Evolutionary conservation across 2,888 invertebrate genomes (phyloP).

Genomic region (Lithophane leautieri): DNA sequence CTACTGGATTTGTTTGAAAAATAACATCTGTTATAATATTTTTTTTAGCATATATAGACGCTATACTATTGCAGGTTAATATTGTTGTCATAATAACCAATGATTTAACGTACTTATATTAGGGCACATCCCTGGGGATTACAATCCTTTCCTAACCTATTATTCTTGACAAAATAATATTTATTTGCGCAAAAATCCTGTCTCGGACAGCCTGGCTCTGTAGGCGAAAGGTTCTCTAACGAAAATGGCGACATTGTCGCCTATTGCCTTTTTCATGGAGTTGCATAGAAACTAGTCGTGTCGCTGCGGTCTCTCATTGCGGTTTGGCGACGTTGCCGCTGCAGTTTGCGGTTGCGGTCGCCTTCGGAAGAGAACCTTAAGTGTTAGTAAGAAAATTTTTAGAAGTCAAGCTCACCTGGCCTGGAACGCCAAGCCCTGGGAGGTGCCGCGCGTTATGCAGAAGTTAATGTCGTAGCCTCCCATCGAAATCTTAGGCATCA

Average conservation of each 20-base stretch:
- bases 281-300: background rate
- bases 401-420: constrained; percentile 87
- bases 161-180: background rate
- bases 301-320: too few species aligned
- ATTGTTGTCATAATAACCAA: background rate
- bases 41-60: too few species aligned
- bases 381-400: background rate
- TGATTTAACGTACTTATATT: background rate
- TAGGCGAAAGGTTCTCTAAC: background rate
- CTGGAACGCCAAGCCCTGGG: constrained; percentile 91
- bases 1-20: background rate
- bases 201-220: background rate
- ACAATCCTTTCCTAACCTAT: background rate
- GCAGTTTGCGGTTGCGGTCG: background rate
- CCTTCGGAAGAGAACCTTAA: background rate
- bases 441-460: constrained; percentile 92
- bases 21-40: too few species aligned
- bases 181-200: background rate
- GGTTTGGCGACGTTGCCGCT: background rate
- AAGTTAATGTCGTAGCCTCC: constrained; percentile 96
- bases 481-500: constrained; percentile 92
- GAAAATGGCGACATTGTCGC: background rate
- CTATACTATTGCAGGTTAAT: background rate
- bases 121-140: background rate
- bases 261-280: background rate